phyloP scores from a whole-genome alignment of 2,888 invertebrate species.

The Ophion costatus region DNA sequence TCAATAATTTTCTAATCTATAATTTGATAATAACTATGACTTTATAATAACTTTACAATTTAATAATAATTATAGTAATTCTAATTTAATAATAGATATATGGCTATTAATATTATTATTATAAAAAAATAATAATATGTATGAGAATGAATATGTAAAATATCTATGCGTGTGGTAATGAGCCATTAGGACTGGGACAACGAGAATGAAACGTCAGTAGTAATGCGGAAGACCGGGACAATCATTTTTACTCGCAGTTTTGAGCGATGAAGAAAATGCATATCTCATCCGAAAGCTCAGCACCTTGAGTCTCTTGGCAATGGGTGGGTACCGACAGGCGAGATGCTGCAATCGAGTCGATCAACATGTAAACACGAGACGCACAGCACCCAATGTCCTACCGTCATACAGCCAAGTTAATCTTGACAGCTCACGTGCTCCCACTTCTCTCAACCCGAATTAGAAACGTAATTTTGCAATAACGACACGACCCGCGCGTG shows the following conservation, averaged over 20 bases:
- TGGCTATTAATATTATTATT: no score
- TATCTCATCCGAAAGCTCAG: constrained; percentile 21
- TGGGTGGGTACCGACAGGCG: neutral
- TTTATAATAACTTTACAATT: no score
- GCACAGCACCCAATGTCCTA: constrained; percentile 1
- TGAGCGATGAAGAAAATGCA: constrained; percentile 19
- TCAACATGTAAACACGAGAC: constrained; percentile 31
- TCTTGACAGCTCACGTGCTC: constrained; percentile 44
- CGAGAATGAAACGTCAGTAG: constrained; percentile 5
- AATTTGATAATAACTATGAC: no score
- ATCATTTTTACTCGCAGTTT: constrained; percentile 6
- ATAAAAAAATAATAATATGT: no score
- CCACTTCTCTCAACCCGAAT: constrained; percentile 54
- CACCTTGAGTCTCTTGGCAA: constrained; percentile 50
- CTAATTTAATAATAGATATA: no score
- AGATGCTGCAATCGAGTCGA: constrained; percentile 23
- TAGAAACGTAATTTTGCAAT: constrained; percentile 59
- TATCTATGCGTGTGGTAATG: constrained; percentile 8
- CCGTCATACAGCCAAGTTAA: constrained; percentile 28
- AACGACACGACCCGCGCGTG: neutral
- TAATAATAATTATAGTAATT: no score
- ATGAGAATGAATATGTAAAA: neutral
- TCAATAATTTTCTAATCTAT: no score
- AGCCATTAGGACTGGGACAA: constrained; percentile 25
- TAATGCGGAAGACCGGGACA: constrained; percentile 27